Evolutionary conservation across 2,113 vertebrate genomes (phyloP).

Genomic region (Gorsachius goisagi): DNA sequence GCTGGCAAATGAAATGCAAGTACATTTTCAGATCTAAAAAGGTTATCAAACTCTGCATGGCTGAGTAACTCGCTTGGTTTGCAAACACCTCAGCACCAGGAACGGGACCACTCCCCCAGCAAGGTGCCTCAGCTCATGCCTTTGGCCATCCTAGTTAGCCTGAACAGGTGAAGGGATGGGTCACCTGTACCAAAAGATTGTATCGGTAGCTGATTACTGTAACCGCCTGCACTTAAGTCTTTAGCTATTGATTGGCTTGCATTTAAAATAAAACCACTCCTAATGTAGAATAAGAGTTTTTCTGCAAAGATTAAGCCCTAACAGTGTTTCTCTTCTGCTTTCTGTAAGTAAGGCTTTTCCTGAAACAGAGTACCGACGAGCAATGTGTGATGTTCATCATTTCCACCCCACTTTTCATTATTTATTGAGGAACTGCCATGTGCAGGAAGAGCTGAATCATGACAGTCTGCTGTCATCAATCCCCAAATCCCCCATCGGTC

Average conservation of each 20-base stretch:
- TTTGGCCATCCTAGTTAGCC: not conserved
- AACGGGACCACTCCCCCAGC: not conserved
- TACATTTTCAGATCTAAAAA: not conserved
- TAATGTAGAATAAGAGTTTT: not conserved
- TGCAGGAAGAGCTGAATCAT: not conserved
- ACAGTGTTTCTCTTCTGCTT: not conserved
- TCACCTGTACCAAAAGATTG: not conserved
- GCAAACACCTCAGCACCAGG: not conserved
- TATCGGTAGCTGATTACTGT: not conserved
- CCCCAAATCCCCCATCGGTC: not conserved
- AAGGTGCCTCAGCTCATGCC: not conserved
- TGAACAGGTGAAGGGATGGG: not conserved
- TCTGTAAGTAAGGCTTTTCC: not conserved
- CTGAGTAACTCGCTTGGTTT: not conserved
- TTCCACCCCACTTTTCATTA: not conserved
- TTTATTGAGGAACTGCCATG: not conserved
- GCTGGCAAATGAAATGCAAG: not conserved
- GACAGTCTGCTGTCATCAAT: not conserved
- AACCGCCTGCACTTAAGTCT: not conserved
- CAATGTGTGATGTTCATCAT: accelerated
- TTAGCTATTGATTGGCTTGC: not conserved
- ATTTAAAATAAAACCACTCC: not conserved
- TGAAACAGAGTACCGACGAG: not conserved
- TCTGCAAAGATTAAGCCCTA: not conserved
- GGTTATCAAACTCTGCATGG: not conserved